Base-by-base conservation (phyloP, 2,888 invertebrate species). In the Nipponacmea schrenckii region DNA sequence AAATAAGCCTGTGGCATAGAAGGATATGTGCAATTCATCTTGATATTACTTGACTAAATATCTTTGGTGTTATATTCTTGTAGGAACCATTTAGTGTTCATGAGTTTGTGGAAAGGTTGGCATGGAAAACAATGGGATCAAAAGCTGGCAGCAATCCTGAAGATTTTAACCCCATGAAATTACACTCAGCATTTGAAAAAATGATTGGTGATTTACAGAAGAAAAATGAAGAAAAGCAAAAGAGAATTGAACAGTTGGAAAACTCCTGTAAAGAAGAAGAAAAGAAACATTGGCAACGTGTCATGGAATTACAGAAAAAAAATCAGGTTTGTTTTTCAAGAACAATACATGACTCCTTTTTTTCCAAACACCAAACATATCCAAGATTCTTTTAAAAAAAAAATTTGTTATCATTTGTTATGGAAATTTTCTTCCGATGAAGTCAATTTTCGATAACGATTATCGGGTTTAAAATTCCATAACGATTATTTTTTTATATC, bases 31-130 rank as follows among this genome's bases (percentile, higher is more conserved):
- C 64, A 26, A 17, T 46, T 50, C 12, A 48, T 31, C 15, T 8
- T 1, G 20, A 17, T 46, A n/a, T 20, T 62, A 48, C 14, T 24
- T 3, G 20, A 31, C 17, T 68, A 39, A 12, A 3, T 66, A 2
- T 50, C 12, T 7, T 2, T 24, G 1, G 14, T 68, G 27, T 20
- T 63, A 44, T 62, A 78, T 78, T 68, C 67, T 72, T 80, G n/a
- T 83, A 98, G 96, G 97, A 97, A 86, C 96, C 97, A 0, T 98
- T 98, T 88, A 96, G 97, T 90, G 94, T 97, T 15, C 96, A 96
- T 85, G 98, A 98, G 88, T 98, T 98, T 91, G 97, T 99, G 1
- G 98, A 99, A 89, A 92, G 97, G 70, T 91, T 98, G 85, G 98
- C 98, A 56, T 96, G 98, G 93, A 92, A 97, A 80, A 95, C 96